Percentiles rank a stretch among this genome's conserved stretches.
These are phyloP conservation scores for Hetaerina titia DNA, from an alignment of 2,888 invertebrate genomes.

Conservation along the genomic window DNA sequence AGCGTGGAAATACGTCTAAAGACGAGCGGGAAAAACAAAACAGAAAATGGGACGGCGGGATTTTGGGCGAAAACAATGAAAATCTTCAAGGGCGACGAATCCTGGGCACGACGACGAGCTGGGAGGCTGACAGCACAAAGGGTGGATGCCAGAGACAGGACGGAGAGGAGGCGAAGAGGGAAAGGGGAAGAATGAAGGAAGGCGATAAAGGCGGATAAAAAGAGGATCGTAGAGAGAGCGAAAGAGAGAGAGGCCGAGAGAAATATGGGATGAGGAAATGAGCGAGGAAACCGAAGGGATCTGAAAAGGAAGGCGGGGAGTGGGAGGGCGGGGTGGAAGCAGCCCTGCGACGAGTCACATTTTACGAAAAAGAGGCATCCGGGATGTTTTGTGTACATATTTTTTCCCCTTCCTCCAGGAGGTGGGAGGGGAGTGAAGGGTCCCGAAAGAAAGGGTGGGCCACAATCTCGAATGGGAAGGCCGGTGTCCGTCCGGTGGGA, in stretches of 20 bases:
- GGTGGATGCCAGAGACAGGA: too few relatives aligned
- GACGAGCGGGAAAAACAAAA: too few relatives aligned
- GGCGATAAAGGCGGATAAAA: background rate
- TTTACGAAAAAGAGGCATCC: background rate
- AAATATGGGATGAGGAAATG: background rate
- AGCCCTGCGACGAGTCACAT: background rate
- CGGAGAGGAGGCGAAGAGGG: too few relatives aligned
- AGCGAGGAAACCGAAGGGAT: background rate
- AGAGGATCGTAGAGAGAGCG: background rate
- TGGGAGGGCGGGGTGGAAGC: background rate
- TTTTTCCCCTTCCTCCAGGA: background rate
- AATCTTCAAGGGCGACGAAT: too few relatives aligned
- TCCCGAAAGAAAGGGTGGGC: background rate
- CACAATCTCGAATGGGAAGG: background rate
- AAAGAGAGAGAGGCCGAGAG: background rate
- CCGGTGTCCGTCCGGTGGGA: conserved; percentile 13
- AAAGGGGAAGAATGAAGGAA: background rate
- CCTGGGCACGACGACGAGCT: too few relatives aligned
- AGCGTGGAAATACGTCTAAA: too few relatives aligned
- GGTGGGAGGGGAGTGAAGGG: background rate
- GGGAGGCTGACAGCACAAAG: too few relatives aligned
- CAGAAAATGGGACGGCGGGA: too few relatives aligned
- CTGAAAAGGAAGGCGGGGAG: background rate
- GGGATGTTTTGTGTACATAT: background rate
- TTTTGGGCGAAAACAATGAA: too few relatives aligned